A percentile compares a stretch with the other conserved stretches of the same genome.
These are phyloP conservation scores for Venturia canescens DNA, from an alignment of 1,140 invertebrate genomes.

Conservation along the genomic window DNA sequence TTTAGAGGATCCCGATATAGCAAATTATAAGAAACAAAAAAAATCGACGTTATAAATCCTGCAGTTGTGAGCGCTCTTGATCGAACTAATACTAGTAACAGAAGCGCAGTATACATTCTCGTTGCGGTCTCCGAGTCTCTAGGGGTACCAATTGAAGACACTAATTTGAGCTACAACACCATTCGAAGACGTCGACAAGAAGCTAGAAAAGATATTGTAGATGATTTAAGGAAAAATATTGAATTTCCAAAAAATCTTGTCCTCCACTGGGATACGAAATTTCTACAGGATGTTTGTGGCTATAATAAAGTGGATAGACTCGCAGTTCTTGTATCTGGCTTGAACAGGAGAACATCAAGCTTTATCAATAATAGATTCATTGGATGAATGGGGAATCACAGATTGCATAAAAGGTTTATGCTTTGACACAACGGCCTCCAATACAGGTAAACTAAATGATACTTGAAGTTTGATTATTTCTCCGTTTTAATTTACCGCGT, in stretches of 20 bases:
- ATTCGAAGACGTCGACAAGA: conserved; percentile 42
- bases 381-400: conserved; percentile 48
- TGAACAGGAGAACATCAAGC: conserved; percentile 49
- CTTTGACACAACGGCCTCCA: conserved; percentile 55
- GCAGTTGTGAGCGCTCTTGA: conserved; percentile 52
- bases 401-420: conserved; percentile 48
- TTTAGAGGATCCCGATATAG: not conserved
- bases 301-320: conserved; percentile 49
- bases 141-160: conserved; percentile 11
- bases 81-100: conserved; percentile 51
- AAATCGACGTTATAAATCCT: conserved; percentile 44
- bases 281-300: conserved; percentile 39
- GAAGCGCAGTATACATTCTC: conserved; percentile 54
- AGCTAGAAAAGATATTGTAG: conserved; percentile 40
- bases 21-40: conserved; percentile 7
- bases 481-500: not conserved
- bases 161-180: conserved; percentile 37
- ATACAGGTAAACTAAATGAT: conserved; percentile 49
- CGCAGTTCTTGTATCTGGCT: conserved; percentile 46
- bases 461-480: not conserved
- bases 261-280: conserved; percentile 56
- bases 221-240: conserved; percentile 52
- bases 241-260: conserved; percentile 31
- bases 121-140: conserved; percentile 48
- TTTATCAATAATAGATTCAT: conserved; percentile 42